Evolutionary conservation across 2,888 invertebrate genomes (phyloP).

Genomic region (Bombyx huttoni): DNA sequence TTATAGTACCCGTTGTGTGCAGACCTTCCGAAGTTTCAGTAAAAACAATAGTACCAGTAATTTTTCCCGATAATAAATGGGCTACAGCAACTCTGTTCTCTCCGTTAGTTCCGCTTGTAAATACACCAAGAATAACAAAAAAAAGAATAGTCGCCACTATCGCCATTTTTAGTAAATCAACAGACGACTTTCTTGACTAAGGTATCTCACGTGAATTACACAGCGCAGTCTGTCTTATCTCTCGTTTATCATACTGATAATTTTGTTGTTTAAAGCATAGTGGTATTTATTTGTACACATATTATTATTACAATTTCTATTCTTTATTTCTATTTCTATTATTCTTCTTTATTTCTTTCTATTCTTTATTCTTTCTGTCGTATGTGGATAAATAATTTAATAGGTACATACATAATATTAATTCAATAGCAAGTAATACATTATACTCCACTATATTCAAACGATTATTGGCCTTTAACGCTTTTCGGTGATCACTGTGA

Average conservation of each 20-base stretch:
- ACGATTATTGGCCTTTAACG: no score
- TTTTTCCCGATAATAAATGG: constrained; percentile 20
- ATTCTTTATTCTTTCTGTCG: no score
- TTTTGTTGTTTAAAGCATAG: not conserved
- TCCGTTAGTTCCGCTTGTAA: not conserved
- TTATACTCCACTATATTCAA: no score
- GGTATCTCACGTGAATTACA: not conserved
- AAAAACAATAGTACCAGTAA: constrained; percentile 42
- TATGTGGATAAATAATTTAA: no score
- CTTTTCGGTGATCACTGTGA: no score
- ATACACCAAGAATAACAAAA: not conserved
- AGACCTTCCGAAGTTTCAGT: constrained; percentile 61
- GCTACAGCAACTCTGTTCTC: constrained; percentile 32
- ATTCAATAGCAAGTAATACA: no score
- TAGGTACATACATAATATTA: no score
- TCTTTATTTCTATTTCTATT: no score
- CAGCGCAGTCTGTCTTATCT: not conserved
- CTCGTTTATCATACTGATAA: not conserved
- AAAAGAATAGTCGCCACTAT: not conserved
- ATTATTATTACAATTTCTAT: no score
- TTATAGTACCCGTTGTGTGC: constrained; percentile 57
- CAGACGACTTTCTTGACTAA: not conserved
- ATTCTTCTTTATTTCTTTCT: no score
- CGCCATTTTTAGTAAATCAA: not conserved
- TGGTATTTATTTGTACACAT: not conserved